phyloP scores from a whole-genome alignment of 2,797 vertebrate species.

The Trachurus trachurus region DNA sequence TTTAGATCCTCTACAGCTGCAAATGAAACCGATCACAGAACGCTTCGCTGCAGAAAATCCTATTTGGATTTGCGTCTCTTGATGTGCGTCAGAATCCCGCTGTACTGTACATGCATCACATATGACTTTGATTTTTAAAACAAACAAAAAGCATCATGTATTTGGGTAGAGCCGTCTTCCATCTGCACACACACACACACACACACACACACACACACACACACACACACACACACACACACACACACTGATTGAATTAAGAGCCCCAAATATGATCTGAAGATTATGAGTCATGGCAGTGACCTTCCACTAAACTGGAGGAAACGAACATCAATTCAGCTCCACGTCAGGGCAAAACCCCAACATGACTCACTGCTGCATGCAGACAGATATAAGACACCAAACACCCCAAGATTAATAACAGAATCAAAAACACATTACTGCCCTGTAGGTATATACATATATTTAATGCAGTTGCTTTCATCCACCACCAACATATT shows the following conservation, averaged over 20 bases:
- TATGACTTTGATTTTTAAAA: slow-evolving; percentile 54
- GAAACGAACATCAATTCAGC: slow-evolving; percentile 60
- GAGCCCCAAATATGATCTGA: slow-evolving; percentile 60
- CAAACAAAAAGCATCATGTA: slow-evolving; percentile 52
- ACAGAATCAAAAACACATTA: slow-evolving; percentile 51
- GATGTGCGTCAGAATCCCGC: slow-evolving; percentile 4
- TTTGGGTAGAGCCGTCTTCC: slow-evolving; percentile 42
- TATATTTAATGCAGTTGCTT: background rate
- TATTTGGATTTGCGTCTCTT: slow-evolving; percentile 1
- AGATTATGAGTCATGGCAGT: slow-evolving; percentile 66
- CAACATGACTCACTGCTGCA: slow-evolving; percentile 65
- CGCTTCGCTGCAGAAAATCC: background rate
- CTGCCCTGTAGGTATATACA: slow-evolving; percentile 12
- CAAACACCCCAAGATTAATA: slow-evolving; percentile 52
- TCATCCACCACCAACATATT: slow-evolving; percentile 1
- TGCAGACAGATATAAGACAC: slow-evolving; percentile 61
- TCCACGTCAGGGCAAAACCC: slow-evolving; percentile 39
- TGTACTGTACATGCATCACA: slow-evolving; percentile 37
- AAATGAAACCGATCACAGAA: slow-evolving; percentile 3
- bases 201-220: too few species aligned
- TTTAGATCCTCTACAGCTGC: background rate
- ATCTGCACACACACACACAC: slow-evolving; percentile 38
- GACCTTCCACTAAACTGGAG: slow-evolving; percentile 58
- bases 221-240: background rate
- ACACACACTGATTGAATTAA: slow-evolving; percentile 63